These are phyloP conservation scores for Wiebesia pumilae DNA, from an alignment of 1,140 invertebrate species.

Conservation along the genomic window DNA sequence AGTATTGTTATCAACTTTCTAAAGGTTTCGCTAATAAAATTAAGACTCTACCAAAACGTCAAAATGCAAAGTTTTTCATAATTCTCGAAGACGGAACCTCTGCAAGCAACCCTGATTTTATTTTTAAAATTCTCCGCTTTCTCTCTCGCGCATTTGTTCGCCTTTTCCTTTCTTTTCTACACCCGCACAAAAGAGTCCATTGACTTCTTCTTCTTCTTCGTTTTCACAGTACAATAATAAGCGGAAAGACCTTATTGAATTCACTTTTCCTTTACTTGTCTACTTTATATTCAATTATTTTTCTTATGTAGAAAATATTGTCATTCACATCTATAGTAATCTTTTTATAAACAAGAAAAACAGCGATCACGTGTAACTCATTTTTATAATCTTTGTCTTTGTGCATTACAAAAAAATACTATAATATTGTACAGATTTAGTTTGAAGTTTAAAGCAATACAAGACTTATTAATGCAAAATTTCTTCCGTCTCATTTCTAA, in stretches of 20 bases:
- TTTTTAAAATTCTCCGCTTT: background rate
- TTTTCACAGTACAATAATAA: background rate
- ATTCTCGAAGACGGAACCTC: background rate
- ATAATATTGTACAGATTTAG: no score
- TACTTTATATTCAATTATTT: background rate
- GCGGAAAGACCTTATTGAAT: background rate
- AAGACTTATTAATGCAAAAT: no score
- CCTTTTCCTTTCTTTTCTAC: background rate
- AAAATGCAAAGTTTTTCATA: background rate
- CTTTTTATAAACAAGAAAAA: no score
- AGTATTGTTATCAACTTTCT: no score
- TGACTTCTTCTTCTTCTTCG: background rate
- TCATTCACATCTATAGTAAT: no score
- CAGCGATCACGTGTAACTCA: no score
- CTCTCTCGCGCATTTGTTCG: background rate
- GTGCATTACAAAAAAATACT: no score
- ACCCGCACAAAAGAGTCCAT: constrained; percentile 1
- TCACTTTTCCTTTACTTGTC: background rate
- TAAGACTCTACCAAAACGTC: background rate
- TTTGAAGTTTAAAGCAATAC: no score
- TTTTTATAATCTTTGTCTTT: no score
- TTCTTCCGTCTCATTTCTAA: no score
- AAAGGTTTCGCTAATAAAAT: no score
- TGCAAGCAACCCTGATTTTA: background rate
- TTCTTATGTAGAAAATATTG: no score